Base-by-base conservation (phyloP, 2,113 vertebrate genomes). In the Sinocyclocheilus grahami region DNA sequence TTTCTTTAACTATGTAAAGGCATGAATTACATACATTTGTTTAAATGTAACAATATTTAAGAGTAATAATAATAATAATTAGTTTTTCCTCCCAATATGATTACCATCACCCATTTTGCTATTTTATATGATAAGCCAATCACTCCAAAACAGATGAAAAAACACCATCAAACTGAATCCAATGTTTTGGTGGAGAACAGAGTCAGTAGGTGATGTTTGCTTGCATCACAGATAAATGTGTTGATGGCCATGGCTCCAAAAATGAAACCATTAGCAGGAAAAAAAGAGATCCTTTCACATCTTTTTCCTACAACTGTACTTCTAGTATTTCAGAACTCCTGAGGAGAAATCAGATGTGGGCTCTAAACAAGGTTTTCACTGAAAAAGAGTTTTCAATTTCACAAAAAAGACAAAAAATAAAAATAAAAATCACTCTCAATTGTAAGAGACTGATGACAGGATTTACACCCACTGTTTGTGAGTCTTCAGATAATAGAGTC, bases 401-500 rank as follows among this genome's bases (percentile, higher is more conserved):
- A 48, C 55, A n/a, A 24, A 81, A 4, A 42, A 16, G 0, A 65
- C 22, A 79, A 62, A 22, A 33, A 33, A 33, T 33, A 33, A 2
- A 33, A 33, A 33, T 27, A 33, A 3, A 62, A 60, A 62, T n/a
- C 18, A 33, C 39, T 20, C 55, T 65, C 12, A 63, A 48, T 63
- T 81, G 60, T 65, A 7, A 62, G 60, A 81, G 79, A 30, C 60
- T 30, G 60, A 82, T 82, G 79, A 67, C 46, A 48, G 62, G 63
- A 67, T 67, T 48, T 48, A 30, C 63, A 72, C 75, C 37, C 78
- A 58, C 78, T 71, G 82, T 87, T 69, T 82, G 51, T 86, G 85
- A 83, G 58, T 83, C 85, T 33, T 78, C 79, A 83, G 55, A 60
- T 89, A 85, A 86, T 87, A 65, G 86, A 16, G 85, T 85, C 65